Evolutionary conservation across 2,113 vertebrate genomes (phyloP), one percentile per base, ranked within the genome.

Genomic region (Spilogale gracilis): DNA sequence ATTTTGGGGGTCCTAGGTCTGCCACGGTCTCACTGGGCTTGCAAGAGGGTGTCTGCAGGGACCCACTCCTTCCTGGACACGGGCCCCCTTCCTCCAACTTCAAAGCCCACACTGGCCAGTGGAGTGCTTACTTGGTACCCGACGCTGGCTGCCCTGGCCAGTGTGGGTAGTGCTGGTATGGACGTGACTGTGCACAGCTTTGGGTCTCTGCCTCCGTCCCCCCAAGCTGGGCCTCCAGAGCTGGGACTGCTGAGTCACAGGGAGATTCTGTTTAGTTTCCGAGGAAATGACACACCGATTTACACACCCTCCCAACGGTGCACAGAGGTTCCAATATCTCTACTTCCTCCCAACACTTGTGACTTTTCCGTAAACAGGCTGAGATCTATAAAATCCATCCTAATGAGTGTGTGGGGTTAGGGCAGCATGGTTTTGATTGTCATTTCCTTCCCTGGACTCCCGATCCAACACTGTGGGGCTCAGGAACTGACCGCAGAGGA

Each of bases 11-110:
- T 13, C 69, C 4, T 10, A 21, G 23, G 9, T 27, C 38, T 12
- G 4, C 18, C 2, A 0, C 3, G 0, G 25, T 27, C 52, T 20
- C 8, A 3, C 13, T 4, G n/a, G 38, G 25, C n/a, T 58, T 9
- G 27, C 9, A 43, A 2, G 5, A 17, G 45, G 71, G 38, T 6
- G 52, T 17, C 56, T 27, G 56, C 43, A 45, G 56, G 56, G 71
- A 71, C 48, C 12, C 1, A 10, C 4, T 61, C 8, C 9, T 16
- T 9, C 32, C 14, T 10, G 43, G 16, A 38, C 25, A 0, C 5
- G 6, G 4, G 58, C 52, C 27, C 38, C 27, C 13, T 43, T 27
- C 48, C 32, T 16, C 74, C 2, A 2, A 5, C 45, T 43, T 38
- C 21, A 1, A 13, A 18, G 21, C 60, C 88, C 18, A 3, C 43